These are phyloP conservation scores for Drosophila insularis DNA, from an alignment of 1,140 invertebrate genomes.

Conservation along the genomic window DNA sequence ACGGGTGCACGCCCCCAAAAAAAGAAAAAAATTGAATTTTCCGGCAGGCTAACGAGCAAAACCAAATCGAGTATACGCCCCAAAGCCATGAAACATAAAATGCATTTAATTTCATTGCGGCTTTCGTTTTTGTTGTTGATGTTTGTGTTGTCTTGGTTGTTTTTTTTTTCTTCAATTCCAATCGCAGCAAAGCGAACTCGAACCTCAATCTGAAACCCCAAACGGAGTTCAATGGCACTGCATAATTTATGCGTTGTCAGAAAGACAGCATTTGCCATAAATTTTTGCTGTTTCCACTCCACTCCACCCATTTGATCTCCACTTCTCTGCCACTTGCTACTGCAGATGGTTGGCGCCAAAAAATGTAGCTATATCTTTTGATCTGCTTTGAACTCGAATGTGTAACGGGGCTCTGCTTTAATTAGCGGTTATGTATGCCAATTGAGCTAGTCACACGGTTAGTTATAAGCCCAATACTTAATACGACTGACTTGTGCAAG, in stretches of 20 bases:
- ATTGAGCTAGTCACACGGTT: slow-evolving; percentile 3
- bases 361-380: slow-evolving; percentile 7
- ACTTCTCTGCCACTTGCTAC: background rate
- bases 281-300: background rate
- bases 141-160: too few relatives aligned
- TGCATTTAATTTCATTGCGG: slow-evolving; percentile 76
- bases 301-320: background rate
- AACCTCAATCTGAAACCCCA: slow-evolving; percentile 25
- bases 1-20: slow-evolving; percentile 28
- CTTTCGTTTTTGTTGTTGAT: slow-evolving; percentile 33
- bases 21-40: slow-evolving; percentile 30
- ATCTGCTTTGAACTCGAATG: slow-evolving; percentile 17
- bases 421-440: slow-evolving; percentile 20
- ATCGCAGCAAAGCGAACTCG: background rate
- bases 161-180: too few relatives aligned
- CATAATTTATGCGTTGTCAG: slow-evolving; percentile 52
- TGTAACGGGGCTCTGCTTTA: slow-evolving; percentile 12
- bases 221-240: slow-evolving; percentile 64
- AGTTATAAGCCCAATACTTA: slow-evolving; percentile 35
- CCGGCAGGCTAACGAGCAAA: slow-evolving; percentile 18
- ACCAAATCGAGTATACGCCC: slow-evolving; percentile 1
- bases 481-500: slow-evolving; percentile 37
- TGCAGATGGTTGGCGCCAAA: background rate
- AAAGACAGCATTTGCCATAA: slow-evolving; percentile 11
- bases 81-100: slow-evolving; percentile 43